Percentiles rank a stretch among this genome's conserved stretches.
phyloP scores from a whole-genome alignment of 2,888 invertebrate species.

The Hartigia nigra region DNA sequence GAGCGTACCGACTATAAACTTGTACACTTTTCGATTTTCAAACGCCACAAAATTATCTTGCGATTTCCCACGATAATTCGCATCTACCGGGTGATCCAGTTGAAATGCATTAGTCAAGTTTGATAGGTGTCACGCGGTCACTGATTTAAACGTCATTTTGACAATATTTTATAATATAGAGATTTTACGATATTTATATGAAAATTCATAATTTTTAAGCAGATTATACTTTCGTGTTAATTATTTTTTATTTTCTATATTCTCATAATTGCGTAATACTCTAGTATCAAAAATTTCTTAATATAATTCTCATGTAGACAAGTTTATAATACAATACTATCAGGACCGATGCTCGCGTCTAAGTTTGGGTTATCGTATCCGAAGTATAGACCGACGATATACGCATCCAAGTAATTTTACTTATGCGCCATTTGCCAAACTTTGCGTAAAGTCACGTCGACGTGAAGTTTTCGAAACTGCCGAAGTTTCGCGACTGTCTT shows the following conservation, averaged over 20 bases:
- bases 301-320: not conserved
- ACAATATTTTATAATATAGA: not conserved
- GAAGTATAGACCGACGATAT: not conserved
- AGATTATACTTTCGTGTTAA: not conserved
- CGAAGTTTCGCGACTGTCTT: not conserved
- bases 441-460: not conserved
- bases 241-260: not conserved
- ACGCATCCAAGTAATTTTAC: slow-evolving; percentile 9
- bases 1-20: slow-evolving; percentile 21
- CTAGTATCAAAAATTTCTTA: not conserved
- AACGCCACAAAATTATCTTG: not conserved
- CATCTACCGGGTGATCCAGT: not conserved
- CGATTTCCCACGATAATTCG: not conserved
- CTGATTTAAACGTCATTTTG: not conserved
- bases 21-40: slow-evolving; percentile 15
- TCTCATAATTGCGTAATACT: not conserved
- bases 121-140: not conserved
- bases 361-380: not conserved
- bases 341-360: not conserved
- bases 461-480: not conserved
- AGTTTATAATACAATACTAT: not conserved
- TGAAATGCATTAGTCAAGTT: not conserved
- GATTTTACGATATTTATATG: not conserved
- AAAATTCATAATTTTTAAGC: not conserved
- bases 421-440: slow-evolving; percentile 20